These are phyloP conservation scores for Stegodyphus mimosarum DNA, from an alignment of 1,140 invertebrate species.

Conservation along the genomic window DNA sequence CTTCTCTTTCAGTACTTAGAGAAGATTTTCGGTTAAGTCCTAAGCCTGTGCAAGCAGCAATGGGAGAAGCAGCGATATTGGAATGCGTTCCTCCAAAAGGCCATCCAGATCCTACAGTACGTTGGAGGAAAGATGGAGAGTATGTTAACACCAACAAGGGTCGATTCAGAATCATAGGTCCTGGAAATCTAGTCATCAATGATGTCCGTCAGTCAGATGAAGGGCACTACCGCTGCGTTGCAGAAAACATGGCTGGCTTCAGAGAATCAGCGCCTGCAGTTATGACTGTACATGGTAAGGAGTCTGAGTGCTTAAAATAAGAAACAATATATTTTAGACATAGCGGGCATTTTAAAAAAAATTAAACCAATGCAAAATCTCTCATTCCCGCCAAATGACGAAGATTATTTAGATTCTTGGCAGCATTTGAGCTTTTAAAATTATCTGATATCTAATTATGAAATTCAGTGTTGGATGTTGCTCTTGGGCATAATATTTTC, in stretches of 20 bases:
- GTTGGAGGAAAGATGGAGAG: slow-evolving; percentile 67
- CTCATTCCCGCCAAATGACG: too few species aligned
- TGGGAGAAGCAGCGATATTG: slow-evolving; percentile 68
- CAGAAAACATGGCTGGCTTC: slow-evolving; percentile 85
- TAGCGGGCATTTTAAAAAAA: too few species aligned
- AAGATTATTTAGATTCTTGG: too few species aligned
- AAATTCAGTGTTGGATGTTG: too few species aligned
- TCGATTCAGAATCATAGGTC: slow-evolving; percentile 81
- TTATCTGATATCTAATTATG: too few species aligned
- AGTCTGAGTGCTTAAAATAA: neutral
- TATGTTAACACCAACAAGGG: slow-evolving; percentile 44
- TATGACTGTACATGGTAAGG: slow-evolving; percentile 82
- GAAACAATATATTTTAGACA: too few species aligned
- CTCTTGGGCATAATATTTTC: too few species aligned
- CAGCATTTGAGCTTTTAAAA: too few species aligned
- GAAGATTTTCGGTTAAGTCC: slow-evolving; percentile 68
- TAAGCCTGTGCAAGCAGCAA: slow-evolving; percentile 65
- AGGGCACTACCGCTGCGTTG: slow-evolving; percentile 86
- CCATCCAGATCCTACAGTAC: slow-evolving; percentile 68
- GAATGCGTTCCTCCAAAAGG: slow-evolving; percentile 69
- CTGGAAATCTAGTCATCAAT: slow-evolving; percentile 83
- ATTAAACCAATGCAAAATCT: too few species aligned
- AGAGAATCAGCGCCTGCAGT: slow-evolving; percentile 79
- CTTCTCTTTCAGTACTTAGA: slow-evolving; percentile 66
- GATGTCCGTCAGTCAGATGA: slow-evolving; percentile 84